phyloP scores from a whole-genome alignment of 2,888 invertebrate species.

The Leptinotarsa peninsularis region DNA sequence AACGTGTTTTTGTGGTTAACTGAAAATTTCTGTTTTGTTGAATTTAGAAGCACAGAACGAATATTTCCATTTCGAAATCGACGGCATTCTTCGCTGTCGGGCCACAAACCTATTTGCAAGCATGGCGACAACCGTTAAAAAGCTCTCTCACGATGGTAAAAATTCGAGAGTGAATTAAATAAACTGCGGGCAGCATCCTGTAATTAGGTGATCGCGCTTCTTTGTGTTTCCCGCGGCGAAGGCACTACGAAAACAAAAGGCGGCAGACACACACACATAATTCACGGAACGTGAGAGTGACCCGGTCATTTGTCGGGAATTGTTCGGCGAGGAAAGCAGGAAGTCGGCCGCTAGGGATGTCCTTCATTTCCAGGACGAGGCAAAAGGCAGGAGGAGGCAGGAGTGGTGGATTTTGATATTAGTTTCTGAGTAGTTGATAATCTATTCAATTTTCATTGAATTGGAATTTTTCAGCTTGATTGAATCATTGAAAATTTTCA shows the following conservation, averaged over 20 bases:
- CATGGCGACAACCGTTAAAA: constrained; percentile 14
- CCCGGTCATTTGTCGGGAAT: constrained; percentile 7
- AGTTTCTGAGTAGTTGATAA: not conserved
- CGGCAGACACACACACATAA: constrained; percentile 29
- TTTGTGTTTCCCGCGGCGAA: constrained; percentile 32
- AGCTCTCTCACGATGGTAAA: constrained; percentile 25
- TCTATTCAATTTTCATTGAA: no score
- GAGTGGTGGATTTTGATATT: not conserved
- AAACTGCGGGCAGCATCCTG: constrained; percentile 34
- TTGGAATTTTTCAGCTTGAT: no score
- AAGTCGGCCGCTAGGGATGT: not conserved
- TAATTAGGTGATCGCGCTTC: constrained; percentile 39
- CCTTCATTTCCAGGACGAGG: not conserved
- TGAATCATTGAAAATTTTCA: no score
- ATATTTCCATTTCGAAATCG: no score
- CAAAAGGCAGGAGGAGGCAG: not conserved
- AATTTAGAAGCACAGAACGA: no score
- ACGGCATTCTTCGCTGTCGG: not conserved
- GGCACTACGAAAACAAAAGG: constrained; percentile 36
- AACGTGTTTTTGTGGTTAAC: no score
- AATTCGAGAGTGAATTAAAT: constrained; percentile 31
- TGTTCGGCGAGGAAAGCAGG: not conserved
- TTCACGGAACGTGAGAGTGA: constrained; percentile 24
- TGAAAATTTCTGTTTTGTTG: no score
- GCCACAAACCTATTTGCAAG: constrained; percentile 17